Conservation (phyloP, 2,797 vertebrate species). For the Neosilurus mollespiculum region DNA sequence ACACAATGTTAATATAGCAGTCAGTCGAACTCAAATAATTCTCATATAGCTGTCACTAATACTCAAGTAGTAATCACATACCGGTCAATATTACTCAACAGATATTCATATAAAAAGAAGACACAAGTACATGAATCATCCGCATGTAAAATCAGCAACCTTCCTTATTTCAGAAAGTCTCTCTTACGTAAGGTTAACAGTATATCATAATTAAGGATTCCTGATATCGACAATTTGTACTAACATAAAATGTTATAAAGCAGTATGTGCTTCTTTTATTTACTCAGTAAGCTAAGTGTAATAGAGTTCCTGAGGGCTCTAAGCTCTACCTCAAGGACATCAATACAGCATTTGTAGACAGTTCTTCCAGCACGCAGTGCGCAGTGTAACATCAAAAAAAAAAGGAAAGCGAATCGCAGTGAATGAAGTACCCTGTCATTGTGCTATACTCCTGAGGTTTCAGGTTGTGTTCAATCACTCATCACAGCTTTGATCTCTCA, state of each 20-base stretch:
- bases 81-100: not conserved
- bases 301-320: not conserved
- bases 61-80: not conserved
- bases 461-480: slow-evolving; percentile 46
- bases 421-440: slow-evolving; percentile 30
- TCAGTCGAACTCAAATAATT: not conserved
- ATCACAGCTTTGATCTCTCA: slow-evolving; percentile 46
- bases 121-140: not conserved
- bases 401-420: not conserved
- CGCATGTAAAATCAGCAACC: not conserved
- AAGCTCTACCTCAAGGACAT: not conserved
- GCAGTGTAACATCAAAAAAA: not conserved
- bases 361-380: not conserved
- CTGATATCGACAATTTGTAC: not conserved
- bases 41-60: not conserved
- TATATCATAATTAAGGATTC: not conserved
- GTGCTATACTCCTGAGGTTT: slow-evolving; percentile 8
- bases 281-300: not conserved
- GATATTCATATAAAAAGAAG: not conserved
- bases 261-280: not conserved
- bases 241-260: not conserved
- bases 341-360: not conserved
- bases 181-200: not conserved
- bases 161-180: not conserved
- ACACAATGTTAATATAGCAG: not conserved